Conservation (phyloP, 2,888 invertebrate genomes). For the Ceraclea dissimilis region DNA sequence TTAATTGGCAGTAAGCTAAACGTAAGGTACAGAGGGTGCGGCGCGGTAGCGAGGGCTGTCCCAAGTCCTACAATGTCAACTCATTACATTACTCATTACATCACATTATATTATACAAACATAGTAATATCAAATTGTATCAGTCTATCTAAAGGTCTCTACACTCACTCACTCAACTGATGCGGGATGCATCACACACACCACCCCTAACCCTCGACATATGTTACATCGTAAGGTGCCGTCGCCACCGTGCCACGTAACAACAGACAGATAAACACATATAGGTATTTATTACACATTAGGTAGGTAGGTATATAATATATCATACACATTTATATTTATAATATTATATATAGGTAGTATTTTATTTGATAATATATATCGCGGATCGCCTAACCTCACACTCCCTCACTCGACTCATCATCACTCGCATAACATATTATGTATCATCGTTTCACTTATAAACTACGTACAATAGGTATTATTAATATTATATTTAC, state of each 20-base stretch:
- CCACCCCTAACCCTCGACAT: not conserved
- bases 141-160: not conserved
- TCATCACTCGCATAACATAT: not conserved
- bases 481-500: slow-evolving; percentile 13
- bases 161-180: not conserved
- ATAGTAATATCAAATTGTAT: not conserved
- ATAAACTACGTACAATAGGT: slow-evolving; percentile 22
- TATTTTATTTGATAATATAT: not conserved
- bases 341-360: not conserved
- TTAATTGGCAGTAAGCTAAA: slow-evolving; percentile 39
- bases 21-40: slow-evolving; percentile 36
- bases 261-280: slow-evolving; percentile 1
- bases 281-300: not conserved
- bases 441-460: slow-evolving; percentile 19
- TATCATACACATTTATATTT: not conserved
- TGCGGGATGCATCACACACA: too few species aligned
- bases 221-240: not conserved
- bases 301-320: not conserved
- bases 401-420: slow-evolving; percentile 8
- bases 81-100: slow-evolving; percentile 10
- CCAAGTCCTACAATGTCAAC: slow-evolving; percentile 24
- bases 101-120: slow-evolving; percentile 15
- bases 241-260: not conserved
- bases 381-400: slow-evolving; percentile 11
- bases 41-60: slow-evolving; percentile 10